Evolutionary conservation across 2,113 vertebrate species (phyloP).

Genomic region (Uropsilus gracilis): DNA sequence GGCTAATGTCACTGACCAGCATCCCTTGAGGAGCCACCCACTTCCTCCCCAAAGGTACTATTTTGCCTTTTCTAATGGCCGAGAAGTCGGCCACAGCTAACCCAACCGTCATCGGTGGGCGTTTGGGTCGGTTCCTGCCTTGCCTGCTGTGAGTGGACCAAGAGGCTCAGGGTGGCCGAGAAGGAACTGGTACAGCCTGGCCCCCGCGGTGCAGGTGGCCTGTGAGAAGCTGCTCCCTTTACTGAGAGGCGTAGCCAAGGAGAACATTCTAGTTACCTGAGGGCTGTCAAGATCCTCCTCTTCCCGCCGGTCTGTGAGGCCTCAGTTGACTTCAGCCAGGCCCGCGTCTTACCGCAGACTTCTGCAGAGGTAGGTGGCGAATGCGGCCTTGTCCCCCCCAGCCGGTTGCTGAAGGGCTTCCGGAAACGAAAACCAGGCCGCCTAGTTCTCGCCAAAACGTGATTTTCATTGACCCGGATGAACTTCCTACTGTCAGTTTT

Average conservation of each 20-base stretch:
- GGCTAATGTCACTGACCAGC: no score
- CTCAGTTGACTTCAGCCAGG: background rate
- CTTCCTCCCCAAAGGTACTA: no score
- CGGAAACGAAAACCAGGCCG: background rate
- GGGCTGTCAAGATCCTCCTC: background rate
- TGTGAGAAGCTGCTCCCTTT: background rate
- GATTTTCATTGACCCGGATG: background rate
- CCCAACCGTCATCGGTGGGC: no score
- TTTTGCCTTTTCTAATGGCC: no score
- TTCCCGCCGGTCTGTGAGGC: background rate
- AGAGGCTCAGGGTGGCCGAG: background rate
- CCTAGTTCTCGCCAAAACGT: background rate
- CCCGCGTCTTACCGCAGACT: background rate
- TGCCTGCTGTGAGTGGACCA: no score
- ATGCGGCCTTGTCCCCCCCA: background rate
- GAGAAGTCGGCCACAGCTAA: no score
- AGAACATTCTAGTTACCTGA: conserved; percentile 2
- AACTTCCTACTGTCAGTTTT: background rate
- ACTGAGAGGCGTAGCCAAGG: background rate
- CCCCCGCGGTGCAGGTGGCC: background rate
- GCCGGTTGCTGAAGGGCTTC: background rate
- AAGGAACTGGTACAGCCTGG: background rate
- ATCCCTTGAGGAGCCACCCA: no score
- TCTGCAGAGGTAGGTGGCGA: background rate
- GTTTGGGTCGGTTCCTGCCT: no score